A percentile compares a stretch with the other conserved stretches of the same genome.
Evolutionary conservation across 2,797 vertebrate species (phyloP).

Genomic region (Spizella passerina): DNA sequence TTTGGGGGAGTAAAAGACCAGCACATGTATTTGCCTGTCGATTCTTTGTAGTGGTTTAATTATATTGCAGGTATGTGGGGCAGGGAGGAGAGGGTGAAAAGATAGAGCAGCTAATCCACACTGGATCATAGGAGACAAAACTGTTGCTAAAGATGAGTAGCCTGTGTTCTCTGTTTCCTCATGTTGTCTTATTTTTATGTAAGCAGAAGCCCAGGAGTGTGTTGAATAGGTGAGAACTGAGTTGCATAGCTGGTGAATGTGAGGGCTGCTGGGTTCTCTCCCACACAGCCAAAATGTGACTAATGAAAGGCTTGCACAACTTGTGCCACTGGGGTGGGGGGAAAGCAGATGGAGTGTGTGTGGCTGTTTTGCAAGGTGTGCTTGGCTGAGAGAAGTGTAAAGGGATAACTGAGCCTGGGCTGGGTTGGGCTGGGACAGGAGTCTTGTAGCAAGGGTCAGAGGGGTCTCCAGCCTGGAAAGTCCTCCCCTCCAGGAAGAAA

Average conservation of each 20-base stretch:
- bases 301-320: constrained; percentile 47
- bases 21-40: neutral
- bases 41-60: constrained; percentile 48
- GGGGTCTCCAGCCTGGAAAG: neutral
- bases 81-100: neutral
- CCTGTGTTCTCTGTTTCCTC: constrained; percentile 42
- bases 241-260: neutral
- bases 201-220: constrained; percentile 33
- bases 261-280: constrained; percentile 13
- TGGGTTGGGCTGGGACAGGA: neutral
- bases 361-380: neutral
- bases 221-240: constrained; percentile 17
- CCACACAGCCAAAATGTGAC: constrained; percentile 26
- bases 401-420: neutral
- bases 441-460: rapidly evolving
- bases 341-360: neutral
- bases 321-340: neutral
- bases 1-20: neutral
- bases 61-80: neutral
- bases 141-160: constrained; percentile 22
- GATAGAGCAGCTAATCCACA: neutral
- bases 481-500: neutral
- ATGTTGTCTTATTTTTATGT: neutral
- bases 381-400: neutral
- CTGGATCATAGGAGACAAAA: constrained; percentile 23